These are phyloP conservation scores for Chromoteleia sp. DNA, from an alignment of 2,888 invertebrate genomes.

Conservation along the genomic window DNA sequence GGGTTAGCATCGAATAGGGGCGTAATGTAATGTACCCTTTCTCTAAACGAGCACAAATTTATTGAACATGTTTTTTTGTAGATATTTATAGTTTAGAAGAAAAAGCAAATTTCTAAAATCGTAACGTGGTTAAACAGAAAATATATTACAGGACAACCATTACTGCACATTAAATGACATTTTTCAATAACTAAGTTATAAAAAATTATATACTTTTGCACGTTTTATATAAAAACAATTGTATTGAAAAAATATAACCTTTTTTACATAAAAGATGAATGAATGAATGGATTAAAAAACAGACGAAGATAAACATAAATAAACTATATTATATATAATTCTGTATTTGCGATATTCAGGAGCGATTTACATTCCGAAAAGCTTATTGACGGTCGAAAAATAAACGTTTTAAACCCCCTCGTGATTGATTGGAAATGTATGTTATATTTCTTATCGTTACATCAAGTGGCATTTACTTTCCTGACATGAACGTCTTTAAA, in stretches of 20 bases:
- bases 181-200: no score
- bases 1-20: conserved; percentile 33
- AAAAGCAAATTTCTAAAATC: no score
- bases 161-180: no score
- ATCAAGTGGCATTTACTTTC: conserved; percentile 56
- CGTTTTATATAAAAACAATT: no score
- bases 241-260: no score
- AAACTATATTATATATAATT: no score
- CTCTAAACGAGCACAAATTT: conserved; percentile 20
- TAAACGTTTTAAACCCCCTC: conserved; percentile 1
- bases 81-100: neutral
- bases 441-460: conserved; percentile 28
- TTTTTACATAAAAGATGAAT: no score
- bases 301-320: no score
- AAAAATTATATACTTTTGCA: no score
- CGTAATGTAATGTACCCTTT: conserved; percentile 11
- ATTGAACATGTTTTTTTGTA: conserved; percentile 5
- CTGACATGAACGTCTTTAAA: conserved; percentile 41
- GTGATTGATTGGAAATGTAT: conserved; percentile 24
- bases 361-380: neutral
- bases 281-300: no score
- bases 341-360: neutral
- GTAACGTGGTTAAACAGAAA: no score
- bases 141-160: no score
- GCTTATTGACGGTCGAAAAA: neutral